Evolutionary conservation across 2,888 invertebrate species (phyloP), one percentile per base, ranked within the genome.

Genomic region (Allacma fusca): DNA sequence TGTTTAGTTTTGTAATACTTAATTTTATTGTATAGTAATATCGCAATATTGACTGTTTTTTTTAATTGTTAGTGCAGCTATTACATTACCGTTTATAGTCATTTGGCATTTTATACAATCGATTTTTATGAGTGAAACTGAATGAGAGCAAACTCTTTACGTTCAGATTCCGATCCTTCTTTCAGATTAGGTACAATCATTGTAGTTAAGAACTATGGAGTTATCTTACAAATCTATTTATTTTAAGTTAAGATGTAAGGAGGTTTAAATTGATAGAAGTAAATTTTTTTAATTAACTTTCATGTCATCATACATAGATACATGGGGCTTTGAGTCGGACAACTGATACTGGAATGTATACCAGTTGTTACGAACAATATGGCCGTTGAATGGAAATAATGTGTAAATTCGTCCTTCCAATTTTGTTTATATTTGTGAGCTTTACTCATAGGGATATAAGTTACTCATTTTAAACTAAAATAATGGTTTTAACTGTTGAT

Each of bases 101-200:
- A 70, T n/a, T 70, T 70, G 69, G 44, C 44, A 70, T 70, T 70
- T 70, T 43, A 70, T 70, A 43, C 69, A 70, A 70, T 70, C 69
- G 43, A 65, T 34, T 34, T 34, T 34, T 34, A 34, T 9, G 65
- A 26, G 65, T 62, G n/a, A 65, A 65, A 65, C 26, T 65, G 28
- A 28, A 23, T 28, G n/a, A 2, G n/a, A 16, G 4, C 19, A 50
- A n/a, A 50, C 4, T 5, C 16, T 12, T 50, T 50, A 5, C 19
- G n/a, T 16, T 16, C 19, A 50, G 16, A 9, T 50, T n/a, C 50
- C 4, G 16, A 19, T 50, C 19, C n/a, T 12, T 50, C 50, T 13
- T 50, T 13, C n/a, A 50, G 19, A 19, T 12, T 50, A 34, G 34
- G 62, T 65, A 65, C n/a, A 65, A 65, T 26, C 19, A 65, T 21